Percentiles rank a stretch among this genome's conserved stretches.
Evolutionary conservation across 92 coral and sea anemone species (phyloP).

Genomic region (Scolanthus callimorphus): DNA sequence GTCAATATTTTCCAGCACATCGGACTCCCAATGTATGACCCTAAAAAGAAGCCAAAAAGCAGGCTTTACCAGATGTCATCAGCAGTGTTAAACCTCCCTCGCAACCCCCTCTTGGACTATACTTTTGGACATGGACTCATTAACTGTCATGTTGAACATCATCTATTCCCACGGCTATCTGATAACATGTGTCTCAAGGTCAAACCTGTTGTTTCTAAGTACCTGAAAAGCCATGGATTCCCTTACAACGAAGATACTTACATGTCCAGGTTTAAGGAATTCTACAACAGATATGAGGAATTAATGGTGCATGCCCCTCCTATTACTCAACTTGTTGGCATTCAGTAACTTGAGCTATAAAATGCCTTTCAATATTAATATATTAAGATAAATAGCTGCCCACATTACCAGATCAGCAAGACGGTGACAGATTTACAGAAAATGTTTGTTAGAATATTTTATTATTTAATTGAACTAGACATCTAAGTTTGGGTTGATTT

Average conservation of each 20-base stretch:
- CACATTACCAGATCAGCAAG: too few species aligned
- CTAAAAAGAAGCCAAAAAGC: constrained; percentile 52
- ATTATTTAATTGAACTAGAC: too few species aligned
- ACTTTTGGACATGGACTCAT: constrained; percentile 76
- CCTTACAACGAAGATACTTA: constrained; percentile 85
- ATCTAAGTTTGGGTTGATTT: too few species aligned
- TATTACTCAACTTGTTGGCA: constrained; percentile 79
- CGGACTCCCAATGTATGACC: constrained; percentile 85
- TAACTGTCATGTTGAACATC: constrained; percentile 91
- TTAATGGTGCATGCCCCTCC: constrained; percentile 95
- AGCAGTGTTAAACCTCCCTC: constrained; percentile 72
- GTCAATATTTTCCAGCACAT: constrained; percentile 89
- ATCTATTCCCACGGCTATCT: constrained; percentile 87
- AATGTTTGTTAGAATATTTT: too few species aligned
- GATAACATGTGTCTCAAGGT: constrained; percentile 95
- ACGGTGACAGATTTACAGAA: too few species aligned
- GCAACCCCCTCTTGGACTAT: constrained; percentile 80
- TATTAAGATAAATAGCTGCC: too few species aligned
- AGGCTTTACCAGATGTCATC: constrained; percentile 74
- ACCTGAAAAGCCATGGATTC: constrained; percentile 69
- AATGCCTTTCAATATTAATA: too few species aligned
- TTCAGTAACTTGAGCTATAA: too few species aligned
- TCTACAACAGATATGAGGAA: constrained; percentile 77
- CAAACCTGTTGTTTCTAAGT: constrained; percentile 76
- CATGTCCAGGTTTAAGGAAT: constrained; percentile 44